Evolutionary conservation across 2,797 vertebrate species (phyloP).

Genomic region (Coilia nasus): DNA sequence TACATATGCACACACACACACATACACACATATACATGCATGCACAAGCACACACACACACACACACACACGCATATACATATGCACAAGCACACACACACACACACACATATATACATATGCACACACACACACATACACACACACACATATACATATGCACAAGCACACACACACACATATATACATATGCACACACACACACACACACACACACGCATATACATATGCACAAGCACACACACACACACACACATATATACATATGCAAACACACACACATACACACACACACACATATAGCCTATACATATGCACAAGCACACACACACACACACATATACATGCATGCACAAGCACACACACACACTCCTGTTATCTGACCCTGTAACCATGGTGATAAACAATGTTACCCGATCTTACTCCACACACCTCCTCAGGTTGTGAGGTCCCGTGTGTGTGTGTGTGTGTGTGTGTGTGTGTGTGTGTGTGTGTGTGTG

Average conservation of each 20-base stretch:
- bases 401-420: slow-evolving; percentile 64
- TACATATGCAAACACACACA: background rate
- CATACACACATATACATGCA: background rate
- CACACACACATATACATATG: background rate
- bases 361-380: slow-evolving; percentile 56
- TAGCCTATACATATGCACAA: background rate
- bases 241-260: background rate
- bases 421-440: slow-evolving; percentile 64
- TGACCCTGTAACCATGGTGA: slow-evolving; percentile 57
- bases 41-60: background rate
- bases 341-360: background rate
- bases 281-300: background rate
- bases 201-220: background rate
- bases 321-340: background rate
- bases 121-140: background rate
- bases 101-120: background rate
- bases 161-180: too few relatives aligned
- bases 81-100: background rate
- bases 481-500: slow-evolving; percentile 50
- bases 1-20: background rate
- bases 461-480: slow-evolving; percentile 18
- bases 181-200: too few relatives aligned
- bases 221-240: background rate
- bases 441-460: slow-evolving; percentile 34
- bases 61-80: background rate